These are phyloP conservation scores for Cotesia glomerata DNA, from an alignment of 1,140 invertebrate genomes.

Conservation along the genomic window DNA sequence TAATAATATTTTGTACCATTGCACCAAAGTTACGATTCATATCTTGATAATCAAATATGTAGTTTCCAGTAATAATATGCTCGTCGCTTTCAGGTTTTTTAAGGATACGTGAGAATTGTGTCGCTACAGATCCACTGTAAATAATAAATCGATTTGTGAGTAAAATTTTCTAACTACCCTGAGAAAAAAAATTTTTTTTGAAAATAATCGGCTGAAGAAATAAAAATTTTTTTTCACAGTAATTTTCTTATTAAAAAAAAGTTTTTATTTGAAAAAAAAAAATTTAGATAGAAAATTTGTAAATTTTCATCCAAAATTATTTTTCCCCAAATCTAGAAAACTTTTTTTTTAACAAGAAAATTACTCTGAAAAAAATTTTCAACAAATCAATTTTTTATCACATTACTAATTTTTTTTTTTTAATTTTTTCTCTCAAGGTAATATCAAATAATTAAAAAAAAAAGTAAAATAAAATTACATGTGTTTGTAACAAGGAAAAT, in stretches of 20 bases:
- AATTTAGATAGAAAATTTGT: too few relatives aligned
- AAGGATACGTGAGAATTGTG: conserved; percentile 67
- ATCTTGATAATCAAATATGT: conserved; percentile 70
- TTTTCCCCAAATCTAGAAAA: too few relatives aligned
- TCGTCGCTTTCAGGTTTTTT: conserved; percentile 57
- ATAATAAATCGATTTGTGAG: background rate
- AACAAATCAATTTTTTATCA: too few relatives aligned
- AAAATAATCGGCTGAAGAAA: background rate
- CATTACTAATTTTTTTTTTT: too few relatives aligned
- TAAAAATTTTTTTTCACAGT: too few relatives aligned
- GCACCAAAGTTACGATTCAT: conserved; percentile 67
- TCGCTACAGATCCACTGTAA: conserved; percentile 64
- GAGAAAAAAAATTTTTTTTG: conserved; percentile 5
- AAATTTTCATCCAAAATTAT: too few relatives aligned
- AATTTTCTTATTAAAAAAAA: too few relatives aligned
- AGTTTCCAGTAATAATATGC: conserved; percentile 70
- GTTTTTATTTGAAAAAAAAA: too few relatives aligned
- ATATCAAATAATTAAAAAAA: conserved; percentile 7
- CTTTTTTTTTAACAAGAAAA: too few relatives aligned
- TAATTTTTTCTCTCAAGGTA: too few relatives aligned
- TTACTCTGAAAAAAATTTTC: too few relatives aligned
- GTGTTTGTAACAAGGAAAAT: conserved; percentile 68
- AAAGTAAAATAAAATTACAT: conserved; percentile 60
- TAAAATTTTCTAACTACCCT: too few relatives aligned
- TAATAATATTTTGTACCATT: conserved; percentile 66